These are phyloP conservation scores for Coreius guichenoti DNA, from an alignment of 2,797 vertebrate genomes.

Conservation along the genomic window DNA sequence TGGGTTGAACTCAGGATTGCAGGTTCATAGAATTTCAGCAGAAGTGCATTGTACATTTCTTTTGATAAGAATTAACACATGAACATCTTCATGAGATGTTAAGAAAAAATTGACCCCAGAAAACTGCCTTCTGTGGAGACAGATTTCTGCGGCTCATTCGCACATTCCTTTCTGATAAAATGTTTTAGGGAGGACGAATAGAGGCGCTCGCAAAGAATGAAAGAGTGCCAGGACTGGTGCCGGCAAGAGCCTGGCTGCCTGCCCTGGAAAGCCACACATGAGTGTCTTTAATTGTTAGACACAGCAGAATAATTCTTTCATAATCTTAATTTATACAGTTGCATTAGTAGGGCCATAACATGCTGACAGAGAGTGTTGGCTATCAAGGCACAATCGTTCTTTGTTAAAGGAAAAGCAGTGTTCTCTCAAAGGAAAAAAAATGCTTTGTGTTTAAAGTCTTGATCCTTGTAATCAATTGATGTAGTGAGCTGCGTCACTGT, in stretches of 20 bases:
- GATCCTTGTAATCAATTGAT: background rate
- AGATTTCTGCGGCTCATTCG: constrained; percentile 72
- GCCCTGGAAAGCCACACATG: constrained; percentile 89
- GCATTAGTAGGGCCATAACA: constrained; percentile 71
- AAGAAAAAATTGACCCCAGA: constrained; percentile 52
- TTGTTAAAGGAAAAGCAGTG: constrained; percentile 63
- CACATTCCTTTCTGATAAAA: constrained; percentile 82
- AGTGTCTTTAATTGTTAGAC: constrained; percentile 89
- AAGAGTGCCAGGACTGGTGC: constrained; percentile 85
- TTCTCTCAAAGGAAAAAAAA: constrained; percentile 56
- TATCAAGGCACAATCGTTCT: constrained; percentile 68
- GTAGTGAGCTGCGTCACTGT: background rate
- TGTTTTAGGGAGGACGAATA: constrained; percentile 80
- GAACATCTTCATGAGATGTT: constrained; percentile 65
- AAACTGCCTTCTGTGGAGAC: constrained; percentile 61
- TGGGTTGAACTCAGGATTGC: background rate
- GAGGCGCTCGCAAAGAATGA: constrained; percentile 84
- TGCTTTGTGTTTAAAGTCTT: constrained; percentile 48
- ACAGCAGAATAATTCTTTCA: constrained; percentile 90
- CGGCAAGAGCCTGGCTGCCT: constrained; percentile 86
- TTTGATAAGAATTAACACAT: constrained; percentile 55
- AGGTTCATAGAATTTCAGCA: background rate
- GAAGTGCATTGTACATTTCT: constrained; percentile 43
- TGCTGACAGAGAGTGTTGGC: constrained; percentile 70
- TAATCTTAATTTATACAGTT: constrained; percentile 79